Percentiles rank a stretch among this genome's conserved stretches.
phyloP scores from a whole-genome alignment of 1,140 invertebrate genomes.

The Drosophila lacertosa region DNA sequence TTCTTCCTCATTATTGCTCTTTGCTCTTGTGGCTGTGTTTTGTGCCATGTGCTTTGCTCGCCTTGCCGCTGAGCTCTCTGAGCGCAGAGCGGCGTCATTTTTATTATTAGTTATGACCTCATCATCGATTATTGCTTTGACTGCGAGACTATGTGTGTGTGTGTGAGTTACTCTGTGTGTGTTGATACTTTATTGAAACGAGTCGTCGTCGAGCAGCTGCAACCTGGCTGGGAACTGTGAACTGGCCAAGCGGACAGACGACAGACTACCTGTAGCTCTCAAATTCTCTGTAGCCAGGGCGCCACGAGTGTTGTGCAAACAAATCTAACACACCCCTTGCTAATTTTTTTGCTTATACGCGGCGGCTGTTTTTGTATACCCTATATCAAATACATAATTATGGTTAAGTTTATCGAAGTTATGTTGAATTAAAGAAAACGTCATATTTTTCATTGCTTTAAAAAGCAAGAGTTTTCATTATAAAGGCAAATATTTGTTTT shows the following conservation, averaged over 20 bases:
- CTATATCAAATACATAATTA: not conserved
- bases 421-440: not conserved
- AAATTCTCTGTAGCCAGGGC: slow-evolving; percentile 46
- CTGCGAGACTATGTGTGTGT: slow-evolving; percentile 33
- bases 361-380: slow-evolving; percentile 19
- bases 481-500: no score
- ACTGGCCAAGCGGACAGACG: not conserved
- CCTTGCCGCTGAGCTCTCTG: slow-evolving; percentile 45
- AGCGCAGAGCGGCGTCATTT: slow-evolving; percentile 72
- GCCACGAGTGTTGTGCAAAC: slow-evolving; percentile 73
- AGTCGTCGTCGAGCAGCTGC: slow-evolving; percentile 51
- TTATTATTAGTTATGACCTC: slow-evolving; percentile 84
- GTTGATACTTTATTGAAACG: slow-evolving; percentile 77
- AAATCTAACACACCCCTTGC: slow-evolving; percentile 63
- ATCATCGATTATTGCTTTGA: slow-evolving; percentile 83
- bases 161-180: slow-evolving; percentile 51
- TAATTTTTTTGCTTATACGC: slow-evolving; percentile 37
- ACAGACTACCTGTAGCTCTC: slow-evolving; percentile 49
- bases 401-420: not conserved
- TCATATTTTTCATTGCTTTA: no score
- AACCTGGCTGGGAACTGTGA: slow-evolving; percentile 34
- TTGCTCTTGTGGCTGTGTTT: slow-evolving; percentile 29
- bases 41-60: slow-evolving; percentile 51
- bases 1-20: slow-evolving; percentile 15
- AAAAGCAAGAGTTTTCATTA: no score